Conservation (phyloP, 2,888 invertebrate genomes). For the Pollenia labialis region DNA sequence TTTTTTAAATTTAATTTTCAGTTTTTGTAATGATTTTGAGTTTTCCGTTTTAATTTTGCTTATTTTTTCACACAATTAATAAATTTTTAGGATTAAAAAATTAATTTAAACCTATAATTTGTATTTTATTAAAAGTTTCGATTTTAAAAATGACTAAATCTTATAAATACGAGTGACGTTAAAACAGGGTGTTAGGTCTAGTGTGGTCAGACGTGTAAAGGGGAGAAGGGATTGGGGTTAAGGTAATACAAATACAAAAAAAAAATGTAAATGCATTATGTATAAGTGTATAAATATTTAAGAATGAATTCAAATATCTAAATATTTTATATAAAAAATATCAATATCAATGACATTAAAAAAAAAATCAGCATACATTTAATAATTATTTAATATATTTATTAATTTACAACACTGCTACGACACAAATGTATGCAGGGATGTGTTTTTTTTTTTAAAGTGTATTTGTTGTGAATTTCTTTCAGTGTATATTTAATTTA, state of each 20-base stretch:
- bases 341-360: constrained; percentile 48
- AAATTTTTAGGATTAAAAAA: constrained; percentile 63
- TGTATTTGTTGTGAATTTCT: background rate
- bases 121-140: constrained; percentile 56
- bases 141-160: constrained; percentile 63
- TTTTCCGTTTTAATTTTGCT: constrained; percentile 9
- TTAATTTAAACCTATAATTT: constrained; percentile 63
- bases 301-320: constrained; percentile 68
- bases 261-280: constrained; percentile 32
- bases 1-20: constrained; percentile 3
- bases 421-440: constrained; percentile 24
- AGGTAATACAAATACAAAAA: constrained; percentile 27
- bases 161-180: constrained; percentile 57
- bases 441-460: background rate
- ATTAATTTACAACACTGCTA: constrained; percentile 59
- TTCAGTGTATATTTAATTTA: constrained; percentile 17
- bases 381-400: constrained; percentile 29
- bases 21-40: constrained; percentile 9
- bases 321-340: constrained; percentile 60
- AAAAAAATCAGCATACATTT: constrained; percentile 33
- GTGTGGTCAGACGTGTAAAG: background rate
- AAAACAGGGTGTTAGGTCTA: constrained; percentile 36
- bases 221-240: background rate
- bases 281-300: constrained; percentile 48
- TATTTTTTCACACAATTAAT: constrained; percentile 47